Percentiles rank a stretch among this genome's conserved stretches.
phyloP scores from a whole-genome alignment of 2,113 vertebrate genomes.

The Trogon surrucura region DNA sequence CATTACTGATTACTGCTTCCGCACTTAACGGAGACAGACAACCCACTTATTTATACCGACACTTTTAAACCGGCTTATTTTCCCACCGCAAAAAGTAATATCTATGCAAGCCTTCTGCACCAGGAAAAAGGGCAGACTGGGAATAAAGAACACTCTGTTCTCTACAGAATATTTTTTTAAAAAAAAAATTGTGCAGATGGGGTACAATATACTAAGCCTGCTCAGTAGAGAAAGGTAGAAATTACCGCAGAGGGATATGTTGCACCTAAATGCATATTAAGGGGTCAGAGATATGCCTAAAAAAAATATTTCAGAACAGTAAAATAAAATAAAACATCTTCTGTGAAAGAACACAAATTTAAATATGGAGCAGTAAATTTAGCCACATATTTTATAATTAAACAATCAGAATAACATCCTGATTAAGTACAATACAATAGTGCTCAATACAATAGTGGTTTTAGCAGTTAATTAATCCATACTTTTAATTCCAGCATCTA shows the following conservation, averaged over 20 bases:
- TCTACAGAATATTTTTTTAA: neutral
- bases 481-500: neutral
- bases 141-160: neutral
- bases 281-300: neutral
- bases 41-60: conserved; percentile 43
- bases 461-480: conserved; percentile 4
- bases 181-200: neutral
- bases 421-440: neutral
- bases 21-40: conserved; percentile 1
- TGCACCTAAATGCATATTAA: neutral
- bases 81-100: conserved; percentile 12
- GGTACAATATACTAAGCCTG: neutral
- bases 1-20: conserved; percentile 11
- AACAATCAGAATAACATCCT: neutral
- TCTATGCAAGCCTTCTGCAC: neutral
- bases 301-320: neutral
- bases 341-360: neutral
- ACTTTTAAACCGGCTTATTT: conserved; percentile 15
- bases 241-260: neutral
- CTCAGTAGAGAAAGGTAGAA: neutral
- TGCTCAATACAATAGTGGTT: neutral
- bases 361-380: neutral
- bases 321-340: neutral
- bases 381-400: neutral
- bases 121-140: neutral